A percentile compares a stretch with the other conserved stretches of the same genome.
These are phyloP conservation scores for Molossus molossus DNA, from an alignment of 2,797 vertebrate species.

Conservation along the genomic window DNA sequence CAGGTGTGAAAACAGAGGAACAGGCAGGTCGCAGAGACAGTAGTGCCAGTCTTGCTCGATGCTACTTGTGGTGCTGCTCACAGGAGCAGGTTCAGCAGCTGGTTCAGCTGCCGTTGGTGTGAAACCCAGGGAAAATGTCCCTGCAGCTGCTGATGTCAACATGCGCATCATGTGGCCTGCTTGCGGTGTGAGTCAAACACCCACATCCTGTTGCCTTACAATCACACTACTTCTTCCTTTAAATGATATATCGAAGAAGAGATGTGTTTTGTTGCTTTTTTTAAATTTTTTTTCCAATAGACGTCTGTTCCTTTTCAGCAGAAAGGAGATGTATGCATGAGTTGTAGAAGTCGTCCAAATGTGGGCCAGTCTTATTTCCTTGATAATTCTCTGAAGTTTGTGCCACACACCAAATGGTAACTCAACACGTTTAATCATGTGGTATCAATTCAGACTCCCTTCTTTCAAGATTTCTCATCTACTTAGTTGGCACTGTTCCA, in stretches of 20 bases:
- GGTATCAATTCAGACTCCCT: conserved; percentile 31
- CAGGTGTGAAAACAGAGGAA: neutral
- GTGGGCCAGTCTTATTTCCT: neutral
- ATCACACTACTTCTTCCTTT: conserved; percentile 71
- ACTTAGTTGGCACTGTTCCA: neutral
- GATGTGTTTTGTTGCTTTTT: neutral
- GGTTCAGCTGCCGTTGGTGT: conserved; percentile 60
- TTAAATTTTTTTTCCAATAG: neutral
- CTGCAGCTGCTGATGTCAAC: conserved; percentile 71
- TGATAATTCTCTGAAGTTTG: neutral
- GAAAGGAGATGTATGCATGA: neutral
- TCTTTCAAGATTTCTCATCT: conserved; percentile 58
- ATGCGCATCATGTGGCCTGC: conserved; percentile 31
- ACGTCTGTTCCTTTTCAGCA: conserved; percentile 29
- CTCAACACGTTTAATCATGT: conserved; percentile 35
- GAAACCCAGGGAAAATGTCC: conserved; percentile 79
- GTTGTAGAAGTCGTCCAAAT: conserved; percentile 18
- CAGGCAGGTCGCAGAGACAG: neutral
- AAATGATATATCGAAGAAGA: conserved; percentile 45
- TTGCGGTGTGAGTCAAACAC: conserved; percentile 68
- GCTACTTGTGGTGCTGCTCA: neutral
- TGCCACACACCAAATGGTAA: neutral
- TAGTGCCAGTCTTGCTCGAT: neutral
- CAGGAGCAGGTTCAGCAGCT: conserved; percentile 4
- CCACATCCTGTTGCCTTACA: conserved; percentile 76